Conservation (phyloP, 2,113 vertebrate species). For the Oncorhynchus kisutch region DNA sequence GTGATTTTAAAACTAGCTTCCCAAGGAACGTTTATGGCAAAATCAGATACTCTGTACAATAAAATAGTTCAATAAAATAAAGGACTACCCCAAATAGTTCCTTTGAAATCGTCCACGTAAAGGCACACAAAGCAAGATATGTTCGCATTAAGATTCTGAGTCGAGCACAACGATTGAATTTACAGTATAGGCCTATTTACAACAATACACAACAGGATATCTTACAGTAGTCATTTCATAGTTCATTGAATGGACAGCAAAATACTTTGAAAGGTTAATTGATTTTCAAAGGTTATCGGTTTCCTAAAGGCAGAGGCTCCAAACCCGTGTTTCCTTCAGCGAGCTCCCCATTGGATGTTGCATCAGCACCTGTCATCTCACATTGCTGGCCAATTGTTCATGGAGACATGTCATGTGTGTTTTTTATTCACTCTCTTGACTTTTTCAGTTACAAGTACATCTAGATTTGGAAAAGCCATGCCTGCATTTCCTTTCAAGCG, state of each 20-base stretch:
- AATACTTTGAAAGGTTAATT: no score
- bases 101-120: conserved; percentile 20
- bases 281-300: no score
- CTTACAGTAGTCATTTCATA: no score
- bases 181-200: no score
- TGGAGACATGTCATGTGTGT: background rate
- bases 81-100: conserved; percentile 12
- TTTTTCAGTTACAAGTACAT: background rate
- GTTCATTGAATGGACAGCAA: no score
- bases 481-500: conserved; percentile 13
- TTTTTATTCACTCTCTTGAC: conserved; percentile 8
- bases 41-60: background rate
- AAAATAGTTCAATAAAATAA: background rate
- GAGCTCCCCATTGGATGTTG: conserved; percentile 15
- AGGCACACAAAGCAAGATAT: no score
- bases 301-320: no score
- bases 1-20: background rate
- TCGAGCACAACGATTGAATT: no score
- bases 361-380: background rate
- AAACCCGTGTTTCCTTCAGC: conserved; percentile 4
- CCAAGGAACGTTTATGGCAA: no score
- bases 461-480: conserved; percentile 4
- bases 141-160: no score
- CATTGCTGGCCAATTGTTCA: conserved; percentile 11
- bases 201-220: no score